A percentile compares a stretch with the other conserved stretches of the same genome.
Conservation (phyloP, 2,797 vertebrate genomes). For the Anisognathus igniventris region DNA sequence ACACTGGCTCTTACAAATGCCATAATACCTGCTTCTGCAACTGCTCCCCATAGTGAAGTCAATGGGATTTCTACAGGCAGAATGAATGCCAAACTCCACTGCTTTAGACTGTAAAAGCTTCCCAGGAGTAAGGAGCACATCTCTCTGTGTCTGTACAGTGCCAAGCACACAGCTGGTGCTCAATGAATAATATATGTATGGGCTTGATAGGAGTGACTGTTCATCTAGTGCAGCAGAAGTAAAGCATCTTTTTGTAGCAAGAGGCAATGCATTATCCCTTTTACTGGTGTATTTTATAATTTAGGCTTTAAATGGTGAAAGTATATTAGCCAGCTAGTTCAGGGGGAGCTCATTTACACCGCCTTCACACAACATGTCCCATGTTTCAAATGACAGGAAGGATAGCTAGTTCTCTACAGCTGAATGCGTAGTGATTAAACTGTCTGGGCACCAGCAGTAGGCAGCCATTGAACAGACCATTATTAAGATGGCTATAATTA, state of each 20-base stretch:
- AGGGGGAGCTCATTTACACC: not conserved
- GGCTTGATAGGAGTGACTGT: not conserved
- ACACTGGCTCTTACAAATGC: not conserved
- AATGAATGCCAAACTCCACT: conserved; percentile 5
- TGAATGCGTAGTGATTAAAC: conserved; percentile 59
- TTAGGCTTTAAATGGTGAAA: not conserved
- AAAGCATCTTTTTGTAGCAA: conserved; percentile 1
- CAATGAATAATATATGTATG: conserved; percentile 50
- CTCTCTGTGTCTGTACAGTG: not conserved
- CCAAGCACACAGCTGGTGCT: conserved; percentile 31
- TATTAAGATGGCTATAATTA: conserved; percentile 63
- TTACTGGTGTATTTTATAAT: conserved; percentile 11
- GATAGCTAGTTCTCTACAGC: conserved; percentile 57
- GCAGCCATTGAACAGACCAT: conserved; percentile 19
- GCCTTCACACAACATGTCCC: conserved; percentile 29
- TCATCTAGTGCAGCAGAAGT: conserved; percentile 10
- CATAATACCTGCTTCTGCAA: not conserved
- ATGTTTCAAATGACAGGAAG: conserved; percentile 46
- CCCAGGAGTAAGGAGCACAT: not conserved
- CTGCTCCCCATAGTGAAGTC: conserved; percentile 19
- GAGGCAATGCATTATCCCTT: not conserved
- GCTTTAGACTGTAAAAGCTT: conserved; percentile 14
- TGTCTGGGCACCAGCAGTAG: conserved; percentile 56
- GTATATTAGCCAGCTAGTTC: not conserved
- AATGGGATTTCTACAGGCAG: not conserved